These are phyloP conservation scores for Hecatera dysodea DNA, from an alignment of 2,888 invertebrate species.

Conservation along the genomic window DNA sequence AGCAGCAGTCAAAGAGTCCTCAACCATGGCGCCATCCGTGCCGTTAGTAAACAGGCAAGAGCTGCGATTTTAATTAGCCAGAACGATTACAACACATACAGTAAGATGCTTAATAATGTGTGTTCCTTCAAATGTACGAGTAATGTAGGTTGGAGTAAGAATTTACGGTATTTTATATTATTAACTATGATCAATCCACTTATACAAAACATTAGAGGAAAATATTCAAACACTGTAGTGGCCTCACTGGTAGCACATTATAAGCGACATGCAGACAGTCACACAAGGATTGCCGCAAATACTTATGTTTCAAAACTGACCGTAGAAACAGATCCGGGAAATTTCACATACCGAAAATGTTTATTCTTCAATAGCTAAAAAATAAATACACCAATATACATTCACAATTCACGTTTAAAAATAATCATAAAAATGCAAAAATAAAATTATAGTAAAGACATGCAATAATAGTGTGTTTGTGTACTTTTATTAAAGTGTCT, in stretches of 20 bases:
- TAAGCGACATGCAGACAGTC: constrained; percentile 86
- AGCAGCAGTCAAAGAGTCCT: too few species aligned
- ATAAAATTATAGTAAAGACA: constrained; percentile 56
- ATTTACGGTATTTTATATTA: not conserved
- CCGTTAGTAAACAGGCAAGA: too few species aligned
- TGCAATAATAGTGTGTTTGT: constrained; percentile 54
- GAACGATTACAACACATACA: too few species aligned
- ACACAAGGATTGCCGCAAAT: constrained; percentile 83
- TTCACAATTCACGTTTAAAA: constrained; percentile 79
- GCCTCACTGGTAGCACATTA: constrained; percentile 58
- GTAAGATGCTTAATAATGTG: not conserved
- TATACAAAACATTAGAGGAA: constrained; percentile 15
- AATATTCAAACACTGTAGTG: constrained; percentile 35
- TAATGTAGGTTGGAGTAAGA: not conserved
- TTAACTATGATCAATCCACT: not conserved
- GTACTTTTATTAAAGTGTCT: constrained; percentile 43
- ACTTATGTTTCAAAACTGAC: constrained; percentile 83
- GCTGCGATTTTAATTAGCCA: too few species aligned
- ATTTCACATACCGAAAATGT: constrained; percentile 91
- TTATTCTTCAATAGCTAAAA: constrained; percentile 91
- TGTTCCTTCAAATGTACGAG: not conserved
- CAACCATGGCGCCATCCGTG: too few species aligned
- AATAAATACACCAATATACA: constrained; percentile 90
- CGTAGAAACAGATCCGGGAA: constrained; percentile 89
- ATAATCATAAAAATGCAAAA: constrained; percentile 65